Percentiles rank a stretch among this genome's conserved stretches.
phyloP scores from a whole-genome alignment of 2,797 vertebrate species.

The Danio albolineatus region DNA sequence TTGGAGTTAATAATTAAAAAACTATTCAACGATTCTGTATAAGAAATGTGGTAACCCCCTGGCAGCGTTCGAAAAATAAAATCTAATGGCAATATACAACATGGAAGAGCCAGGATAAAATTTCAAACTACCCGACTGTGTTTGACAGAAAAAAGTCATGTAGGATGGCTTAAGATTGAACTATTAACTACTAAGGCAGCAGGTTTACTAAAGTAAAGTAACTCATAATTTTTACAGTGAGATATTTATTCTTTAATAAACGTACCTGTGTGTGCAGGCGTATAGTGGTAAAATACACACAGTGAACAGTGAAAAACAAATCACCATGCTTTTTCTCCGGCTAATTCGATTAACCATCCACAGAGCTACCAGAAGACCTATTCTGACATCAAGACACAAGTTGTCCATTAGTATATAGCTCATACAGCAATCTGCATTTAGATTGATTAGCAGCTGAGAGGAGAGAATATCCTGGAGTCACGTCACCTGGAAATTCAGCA shows the following conservation, averaged over 20 bases:
- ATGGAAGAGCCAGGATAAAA: too few relatives aligned
- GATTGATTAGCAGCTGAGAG: background rate
- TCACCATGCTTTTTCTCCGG: conserved; percentile 90
- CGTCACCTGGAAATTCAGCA: conserved; percentile 92
- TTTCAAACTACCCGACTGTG: too few relatives aligned
- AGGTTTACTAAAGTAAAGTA: too few relatives aligned
- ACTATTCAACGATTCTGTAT: too few relatives aligned
- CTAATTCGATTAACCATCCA: conserved; percentile 87
- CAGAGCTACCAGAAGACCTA: conserved; percentile 85
- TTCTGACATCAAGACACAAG: conserved; percentile 37
- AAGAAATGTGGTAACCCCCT: too few relatives aligned
- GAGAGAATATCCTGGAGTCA: background rate
- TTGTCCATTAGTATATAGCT: conserved; percentile 13
- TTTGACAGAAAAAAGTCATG: too few relatives aligned
- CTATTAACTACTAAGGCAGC: too few relatives aligned
- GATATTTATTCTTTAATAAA: background rate
- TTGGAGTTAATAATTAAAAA: too few relatives aligned
- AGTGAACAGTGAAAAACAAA: conserved; percentile 86
- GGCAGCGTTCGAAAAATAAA: too few relatives aligned
- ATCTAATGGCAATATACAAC: too few relatives aligned
- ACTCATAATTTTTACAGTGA: too few relatives aligned
- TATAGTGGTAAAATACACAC: conserved; percentile 86
- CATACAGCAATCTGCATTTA: background rate
- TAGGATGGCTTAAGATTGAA: too few relatives aligned
- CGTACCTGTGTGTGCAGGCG: conserved; percentile 87